These are phyloP conservation scores for Sesia apiformis DNA, from an alignment of 2,888 invertebrate species.

Conservation along the genomic window DNA sequence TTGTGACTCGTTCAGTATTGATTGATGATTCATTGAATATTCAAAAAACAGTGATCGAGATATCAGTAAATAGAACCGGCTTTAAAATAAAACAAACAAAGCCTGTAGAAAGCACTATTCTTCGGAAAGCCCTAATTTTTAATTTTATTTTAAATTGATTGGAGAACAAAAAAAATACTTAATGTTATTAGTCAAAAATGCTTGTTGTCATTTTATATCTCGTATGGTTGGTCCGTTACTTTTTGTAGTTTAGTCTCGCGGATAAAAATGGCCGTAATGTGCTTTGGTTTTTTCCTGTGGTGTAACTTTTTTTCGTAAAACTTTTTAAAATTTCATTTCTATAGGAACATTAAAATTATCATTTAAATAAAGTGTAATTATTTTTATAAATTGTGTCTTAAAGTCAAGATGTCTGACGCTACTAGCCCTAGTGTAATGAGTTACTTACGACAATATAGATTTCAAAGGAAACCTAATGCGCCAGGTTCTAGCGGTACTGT, in stretches of 20 bases:
- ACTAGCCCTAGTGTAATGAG: constrained; percentile 75
- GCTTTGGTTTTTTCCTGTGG: constrained; percentile 57
- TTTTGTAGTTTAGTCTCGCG: constrained; percentile 43
- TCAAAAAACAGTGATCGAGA: no score
- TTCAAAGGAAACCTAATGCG: constrained; percentile 76
- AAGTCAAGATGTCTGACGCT: constrained; percentile 54
- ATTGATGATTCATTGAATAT: no score
- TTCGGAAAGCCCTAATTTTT: no score
- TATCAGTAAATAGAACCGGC: no score
- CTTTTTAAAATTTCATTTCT: constrained; percentile 25
- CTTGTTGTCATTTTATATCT: no score
- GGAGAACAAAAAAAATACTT: no score
- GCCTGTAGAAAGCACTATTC: no score
- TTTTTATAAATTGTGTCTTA: neutral
- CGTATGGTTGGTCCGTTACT: neutral
- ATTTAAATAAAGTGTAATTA: constrained; percentile 6
- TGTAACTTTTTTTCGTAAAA: constrained; percentile 36
- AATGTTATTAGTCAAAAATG: no score
- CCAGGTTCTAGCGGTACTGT: constrained; percentile 43
- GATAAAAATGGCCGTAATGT: constrained; percentile 70
- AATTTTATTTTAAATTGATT: no score
- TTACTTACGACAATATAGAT: constrained; percentile 80
- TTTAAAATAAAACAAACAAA: no score
- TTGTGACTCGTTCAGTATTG: no score
- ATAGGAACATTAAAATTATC: constrained; percentile 11